phyloP scores from a whole-genome alignment of 2,113 vertebrate species.

The Esox niger region DNA sequence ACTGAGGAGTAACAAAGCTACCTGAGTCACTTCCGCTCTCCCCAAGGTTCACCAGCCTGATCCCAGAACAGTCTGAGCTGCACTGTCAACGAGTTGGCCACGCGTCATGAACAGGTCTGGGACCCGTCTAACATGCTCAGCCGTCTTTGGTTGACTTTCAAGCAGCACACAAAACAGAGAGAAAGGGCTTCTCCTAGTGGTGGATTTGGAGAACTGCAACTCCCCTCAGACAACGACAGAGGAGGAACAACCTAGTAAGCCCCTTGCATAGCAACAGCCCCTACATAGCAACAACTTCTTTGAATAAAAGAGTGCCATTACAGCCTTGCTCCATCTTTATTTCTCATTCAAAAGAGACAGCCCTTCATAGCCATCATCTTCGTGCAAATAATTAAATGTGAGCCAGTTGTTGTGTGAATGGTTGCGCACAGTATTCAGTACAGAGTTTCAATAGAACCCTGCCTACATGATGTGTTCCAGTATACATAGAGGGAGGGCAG shows the following conservation, averaged over 20 bases:
- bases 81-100: too few species aligned
- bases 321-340: constrained; percentile 61
- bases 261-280: constrained; percentile 76
- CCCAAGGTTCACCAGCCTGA: too few species aligned
- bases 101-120: too few species aligned
- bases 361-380: constrained; percentile 31
- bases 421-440: not conserved
- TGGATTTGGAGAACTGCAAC: constrained; percentile 47
- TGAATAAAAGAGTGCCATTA: constrained; percentile 55
- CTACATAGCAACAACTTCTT: constrained; percentile 74
- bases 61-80: too few species aligned
- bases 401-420: constrained; percentile 2
- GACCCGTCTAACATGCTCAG: too few species aligned
- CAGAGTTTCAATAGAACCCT: not conserved
- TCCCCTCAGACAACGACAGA: constrained; percentile 23
- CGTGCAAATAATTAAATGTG: constrained; percentile 38
- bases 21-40: not conserved
- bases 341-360: constrained; percentile 43
- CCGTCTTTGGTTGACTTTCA: too few species aligned
- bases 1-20: not conserved
- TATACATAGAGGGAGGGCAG: too few species aligned
- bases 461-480: not conserved
- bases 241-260: constrained; percentile 25
- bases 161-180: constrained; percentile 25
- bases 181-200: constrained; percentile 75